These are phyloP conservation scores for Gnatocerus cornutus DNA, from an alignment of 2,888 invertebrate species.

Conservation along the genomic window DNA sequence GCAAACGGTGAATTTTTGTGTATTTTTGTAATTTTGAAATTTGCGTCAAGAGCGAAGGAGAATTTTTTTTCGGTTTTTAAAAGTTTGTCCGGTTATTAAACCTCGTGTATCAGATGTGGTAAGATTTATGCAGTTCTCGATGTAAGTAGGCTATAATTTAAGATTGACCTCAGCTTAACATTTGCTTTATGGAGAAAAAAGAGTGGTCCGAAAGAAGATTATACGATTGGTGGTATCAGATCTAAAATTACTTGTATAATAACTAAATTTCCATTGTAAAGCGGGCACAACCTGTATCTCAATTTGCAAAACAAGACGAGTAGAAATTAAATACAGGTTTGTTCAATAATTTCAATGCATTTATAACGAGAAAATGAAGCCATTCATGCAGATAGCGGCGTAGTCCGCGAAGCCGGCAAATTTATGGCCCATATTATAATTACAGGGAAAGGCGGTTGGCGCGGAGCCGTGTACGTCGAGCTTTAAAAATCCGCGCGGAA, in stretches of 20 bases:
- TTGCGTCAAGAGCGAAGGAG: too few relatives aligned
- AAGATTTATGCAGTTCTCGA: conserved; percentile 12
- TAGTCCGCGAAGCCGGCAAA: conserved; percentile 62
- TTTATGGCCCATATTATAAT: conserved; percentile 68
- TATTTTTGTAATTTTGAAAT: too few relatives aligned
- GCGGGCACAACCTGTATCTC: conserved; percentile 24
- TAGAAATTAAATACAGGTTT: conserved; percentile 63
- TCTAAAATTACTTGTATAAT: conserved; percentile 34
- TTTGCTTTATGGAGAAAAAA: conserved; percentile 1
- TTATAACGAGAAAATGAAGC: conserved; percentile 68
- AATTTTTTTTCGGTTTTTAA: too few relatives aligned
- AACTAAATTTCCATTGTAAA: conserved; percentile 44
- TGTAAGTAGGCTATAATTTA: conserved; percentile 27
- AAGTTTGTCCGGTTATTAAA: conserved; percentile 14
- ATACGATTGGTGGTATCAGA: conserved; percentile 18
- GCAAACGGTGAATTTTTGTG: too few relatives aligned
- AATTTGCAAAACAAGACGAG: conserved; percentile 48
- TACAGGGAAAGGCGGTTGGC: conserved; percentile 58
- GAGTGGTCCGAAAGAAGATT: conserved; percentile 12
- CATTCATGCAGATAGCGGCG: conserved; percentile 63
- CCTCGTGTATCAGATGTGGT: conserved; percentile 14
- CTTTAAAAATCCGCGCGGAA: conserved; percentile 19
- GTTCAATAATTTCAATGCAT: conserved; percentile 65
- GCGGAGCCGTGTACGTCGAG: not conserved
- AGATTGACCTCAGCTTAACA: conserved; percentile 22